A percentile compares a stretch with the other conserved stretches of the same genome.
phyloP scores from a whole-genome alignment of 30 jellyfish, hydroid and myxozoan species.

The Turritopsis dohrnii region DNA sequence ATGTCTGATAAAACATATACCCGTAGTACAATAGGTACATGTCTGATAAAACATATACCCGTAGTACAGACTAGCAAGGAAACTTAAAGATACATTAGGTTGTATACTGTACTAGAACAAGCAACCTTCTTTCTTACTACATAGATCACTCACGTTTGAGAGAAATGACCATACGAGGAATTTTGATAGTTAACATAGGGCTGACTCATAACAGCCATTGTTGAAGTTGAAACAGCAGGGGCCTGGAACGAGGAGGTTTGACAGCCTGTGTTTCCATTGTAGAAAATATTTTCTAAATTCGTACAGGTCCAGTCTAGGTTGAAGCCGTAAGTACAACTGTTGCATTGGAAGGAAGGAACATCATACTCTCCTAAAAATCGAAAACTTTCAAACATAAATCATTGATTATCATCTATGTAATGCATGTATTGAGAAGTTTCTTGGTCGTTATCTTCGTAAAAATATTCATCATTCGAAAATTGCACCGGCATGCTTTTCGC shows the following conservation, averaged over 20 bases:
- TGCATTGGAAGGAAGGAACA: constrained; percentile 95
- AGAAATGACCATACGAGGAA: background rate
- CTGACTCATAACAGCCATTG: background rate
- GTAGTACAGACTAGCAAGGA: too few relatives aligned
- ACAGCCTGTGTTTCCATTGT: constrained; percentile 7
- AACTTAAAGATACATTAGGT: too few relatives aligned
- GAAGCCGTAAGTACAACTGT: constrained; percentile 89
- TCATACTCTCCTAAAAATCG: constrained; percentile 60
- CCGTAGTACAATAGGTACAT: too few relatives aligned
- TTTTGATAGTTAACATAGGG: background rate
- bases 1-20: too few relatives aligned
- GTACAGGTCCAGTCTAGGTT: constrained; percentile 89
- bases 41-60: too few relatives aligned
- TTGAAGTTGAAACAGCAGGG: background rate
- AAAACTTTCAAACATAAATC: background rate
- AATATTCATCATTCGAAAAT: too few relatives aligned
- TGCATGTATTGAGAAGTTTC: too few relatives aligned
- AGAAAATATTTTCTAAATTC: constrained; percentile 54
- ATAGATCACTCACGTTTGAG: background rate
- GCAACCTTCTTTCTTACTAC: background rate
- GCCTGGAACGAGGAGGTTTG: background rate
- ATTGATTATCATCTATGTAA: background rate
- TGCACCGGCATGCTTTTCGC: too few relatives aligned
- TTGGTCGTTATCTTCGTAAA: too few relatives aligned
- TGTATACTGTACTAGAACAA: background rate